Evolutionary conservation across 2,113 vertebrate species (phyloP).

Genomic region (Columba livia): DNA sequence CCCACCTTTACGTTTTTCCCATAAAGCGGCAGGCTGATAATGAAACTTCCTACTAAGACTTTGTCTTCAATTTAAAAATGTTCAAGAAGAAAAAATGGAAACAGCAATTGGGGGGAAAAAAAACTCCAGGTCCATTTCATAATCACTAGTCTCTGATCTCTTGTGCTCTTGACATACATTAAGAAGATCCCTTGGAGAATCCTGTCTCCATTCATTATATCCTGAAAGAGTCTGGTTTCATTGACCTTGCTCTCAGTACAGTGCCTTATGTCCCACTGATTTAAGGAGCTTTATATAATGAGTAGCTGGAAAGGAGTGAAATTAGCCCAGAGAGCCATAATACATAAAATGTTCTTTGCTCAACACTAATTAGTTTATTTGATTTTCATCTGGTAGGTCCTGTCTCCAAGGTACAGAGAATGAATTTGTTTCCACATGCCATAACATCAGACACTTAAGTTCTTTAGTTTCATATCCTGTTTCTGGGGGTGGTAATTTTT

Average conservation of each 20-base stretch:
- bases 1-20: not conserved
- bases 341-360: conserved; percentile 34
- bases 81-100: not conserved
- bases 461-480: not conserved
- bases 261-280: conserved; percentile 27
- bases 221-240: conserved; percentile 34
- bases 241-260: conserved; percentile 48
- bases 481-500: not conserved
- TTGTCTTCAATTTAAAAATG: not conserved
- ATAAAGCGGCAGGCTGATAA: not conserved
- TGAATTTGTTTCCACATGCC: conserved; percentile 29
- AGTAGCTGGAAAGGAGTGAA: conserved; percentile 15
- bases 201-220: conserved; percentile 49
- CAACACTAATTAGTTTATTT: conserved; percentile 55
- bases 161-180: conserved; percentile 33
- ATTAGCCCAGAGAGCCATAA: conserved; percentile 36
- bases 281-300: conserved; percentile 34
- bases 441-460: not conserved
- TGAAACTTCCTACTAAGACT: not conserved
- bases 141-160: not conserved
- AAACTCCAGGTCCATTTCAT: not conserved
- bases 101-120: not conserved
- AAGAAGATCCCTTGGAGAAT: conserved; percentile 39
- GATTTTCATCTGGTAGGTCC: conserved; percentile 49
- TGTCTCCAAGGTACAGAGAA: conserved; percentile 33